Conservation (phyloP, 2,113 vertebrate species). For the Leptocoma aspasia region DNA sequence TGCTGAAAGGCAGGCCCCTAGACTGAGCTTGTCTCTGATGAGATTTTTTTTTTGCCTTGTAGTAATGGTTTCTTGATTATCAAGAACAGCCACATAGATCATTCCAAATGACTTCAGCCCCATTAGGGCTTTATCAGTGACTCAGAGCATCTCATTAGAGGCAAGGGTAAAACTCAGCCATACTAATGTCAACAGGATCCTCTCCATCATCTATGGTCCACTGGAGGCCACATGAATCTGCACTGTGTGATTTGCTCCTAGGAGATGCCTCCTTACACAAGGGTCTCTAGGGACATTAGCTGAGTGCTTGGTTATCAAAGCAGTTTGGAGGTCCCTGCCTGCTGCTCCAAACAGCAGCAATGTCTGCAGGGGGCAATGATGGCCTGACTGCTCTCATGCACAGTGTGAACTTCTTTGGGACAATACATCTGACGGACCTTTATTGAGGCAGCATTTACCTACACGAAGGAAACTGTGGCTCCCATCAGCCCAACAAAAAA, state of each 20-base stretch:
- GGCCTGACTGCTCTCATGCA: neutral
- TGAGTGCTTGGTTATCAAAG: neutral
- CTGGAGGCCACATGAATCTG: fast-evolving
- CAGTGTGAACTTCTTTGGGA: neutral
- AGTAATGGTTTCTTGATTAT: neutral
- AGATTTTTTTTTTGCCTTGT: neutral
- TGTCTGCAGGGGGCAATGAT: fast-evolving
- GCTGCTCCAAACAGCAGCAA: neutral
- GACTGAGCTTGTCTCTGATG: neutral
- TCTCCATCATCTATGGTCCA: neutral
- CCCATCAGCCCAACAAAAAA: neutral
- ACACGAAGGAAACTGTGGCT: neutral
- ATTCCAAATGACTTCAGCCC: neutral
- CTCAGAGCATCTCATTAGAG: neutral
- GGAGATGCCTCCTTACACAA: neutral
- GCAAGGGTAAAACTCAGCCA: neutral
- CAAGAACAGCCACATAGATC: neutral
- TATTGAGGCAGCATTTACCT: neutral
- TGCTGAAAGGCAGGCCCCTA: neutral
- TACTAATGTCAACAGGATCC: neutral
- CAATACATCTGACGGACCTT: neutral
- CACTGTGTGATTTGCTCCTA: neutral
- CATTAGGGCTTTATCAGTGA: neutral
- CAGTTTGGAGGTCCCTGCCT: neutral
- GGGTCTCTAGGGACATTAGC: neutral